Base-by-base conservation (phyloP, 2,888 invertebrate genomes). In the Apoderus coryli region DNA sequence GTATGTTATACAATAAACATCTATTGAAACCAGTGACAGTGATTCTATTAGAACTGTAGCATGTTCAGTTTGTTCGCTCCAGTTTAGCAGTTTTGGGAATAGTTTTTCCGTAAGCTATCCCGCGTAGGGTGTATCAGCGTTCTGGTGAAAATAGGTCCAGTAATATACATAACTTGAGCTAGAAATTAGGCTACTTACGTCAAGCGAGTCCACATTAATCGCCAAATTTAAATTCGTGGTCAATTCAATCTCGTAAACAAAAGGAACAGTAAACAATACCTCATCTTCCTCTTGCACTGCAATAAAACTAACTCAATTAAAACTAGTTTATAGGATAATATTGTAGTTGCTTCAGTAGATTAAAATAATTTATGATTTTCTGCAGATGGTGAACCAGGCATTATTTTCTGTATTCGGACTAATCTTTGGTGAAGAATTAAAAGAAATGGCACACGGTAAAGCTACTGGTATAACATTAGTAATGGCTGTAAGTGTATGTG, bases 1-100 rank as follows among this genome's bases (percentile, higher is more conserved):
- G 50, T 90, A 90, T 34, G 76, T 61, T 14, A 54, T 48, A 45
- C 71, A 72, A 53, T 90, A 92, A 34, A 66, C 61, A 37, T 78
- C 76, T 7, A 69, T 53, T 7, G 70, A 59, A 3, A 90, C 60
- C 22, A 82, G 60, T 33, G 63, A 60, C 24, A 89, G 57, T 0
- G 86, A 85, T 41, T 40, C 44, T 30, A 40, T 23, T 6, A 11
- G 26, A 31, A 52, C 43, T 25, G 44, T 24, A 41, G 47, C 50
- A 43, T 55, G 44, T 40, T 52, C 32, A 35, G 53, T 42, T 47
- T 63, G 59, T 48, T 65, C 44, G 44, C 67, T 60, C 76, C 78
- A 77, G 48, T 71, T 73, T 2, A 66, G 40, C 35, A 78, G 51
- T 49, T 72, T 73, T 9, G 65, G 61, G 39, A 75, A 59, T 22